A percentile compares a stretch with the other conserved stretches of the same genome.
These are phyloP conservation scores for Macroglossus sobrinus DNA, from an alignment of 2,113 vertebrate species.

Conservation along the genomic window DNA sequence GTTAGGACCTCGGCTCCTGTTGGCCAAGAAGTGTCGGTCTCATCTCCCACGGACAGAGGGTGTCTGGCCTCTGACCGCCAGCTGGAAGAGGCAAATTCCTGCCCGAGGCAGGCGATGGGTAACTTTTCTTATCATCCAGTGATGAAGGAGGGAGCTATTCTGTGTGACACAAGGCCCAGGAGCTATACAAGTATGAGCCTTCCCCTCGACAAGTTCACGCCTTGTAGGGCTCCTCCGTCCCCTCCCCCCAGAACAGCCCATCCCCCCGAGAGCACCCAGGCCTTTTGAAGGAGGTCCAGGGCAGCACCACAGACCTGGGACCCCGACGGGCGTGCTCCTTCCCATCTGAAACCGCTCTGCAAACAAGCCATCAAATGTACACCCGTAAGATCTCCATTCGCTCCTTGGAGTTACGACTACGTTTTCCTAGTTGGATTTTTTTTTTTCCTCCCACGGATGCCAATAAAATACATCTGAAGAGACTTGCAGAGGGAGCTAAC, in stretches of 20 bases:
- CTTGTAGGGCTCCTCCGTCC: not conserved
- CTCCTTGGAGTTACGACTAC: constrained; percentile 44
- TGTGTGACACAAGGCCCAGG: not conserved
- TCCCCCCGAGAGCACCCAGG: not conserved
- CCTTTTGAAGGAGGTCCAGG: not conserved
- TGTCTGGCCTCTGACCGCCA: not conserved
- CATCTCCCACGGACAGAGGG: not conserved
- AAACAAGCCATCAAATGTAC: constrained; percentile 44
- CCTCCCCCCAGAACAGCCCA: too few species aligned
- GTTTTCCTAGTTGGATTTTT: constrained; percentile 49
- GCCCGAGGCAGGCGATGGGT: not conserved
- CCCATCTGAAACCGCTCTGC: not conserved
- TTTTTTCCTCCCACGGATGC: constrained; percentile 57
- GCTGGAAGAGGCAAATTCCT: not conserved
- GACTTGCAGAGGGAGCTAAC: constrained; percentile 36
- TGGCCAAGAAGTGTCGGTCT: not conserved
- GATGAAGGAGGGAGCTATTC: not conserved
- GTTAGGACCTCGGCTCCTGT: not conserved
- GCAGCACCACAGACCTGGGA: not conserved
- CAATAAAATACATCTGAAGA: constrained; percentile 63
- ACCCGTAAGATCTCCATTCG: constrained; percentile 59
- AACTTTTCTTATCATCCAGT: not conserved
- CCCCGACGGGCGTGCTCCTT: not conserved
- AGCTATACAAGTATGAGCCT: not conserved
- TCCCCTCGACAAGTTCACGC: not conserved